A percentile compares a stretch with the other conserved stretches of the same genome.
These are phyloP conservation scores for Prietella phreatophila DNA, from an alignment of 2,113 vertebrate species.

Conservation along the genomic window DNA sequence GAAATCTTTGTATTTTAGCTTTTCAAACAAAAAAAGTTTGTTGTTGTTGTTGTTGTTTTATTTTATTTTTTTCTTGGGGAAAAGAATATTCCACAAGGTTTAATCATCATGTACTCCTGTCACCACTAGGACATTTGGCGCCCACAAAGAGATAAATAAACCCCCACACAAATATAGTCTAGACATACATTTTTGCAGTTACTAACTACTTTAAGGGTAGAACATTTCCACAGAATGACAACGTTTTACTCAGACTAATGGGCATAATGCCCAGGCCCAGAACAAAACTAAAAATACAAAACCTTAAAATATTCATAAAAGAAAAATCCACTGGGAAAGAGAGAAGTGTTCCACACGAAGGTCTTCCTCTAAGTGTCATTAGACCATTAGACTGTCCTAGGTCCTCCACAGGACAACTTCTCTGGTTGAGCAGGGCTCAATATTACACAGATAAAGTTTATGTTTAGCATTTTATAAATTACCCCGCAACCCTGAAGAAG, in stretches of 20 bases:
- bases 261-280: not conserved
- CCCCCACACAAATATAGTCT: not conserved
- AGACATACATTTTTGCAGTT: not conserved
- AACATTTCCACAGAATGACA: not conserved
- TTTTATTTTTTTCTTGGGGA: not conserved
- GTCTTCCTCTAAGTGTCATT: not conserved
- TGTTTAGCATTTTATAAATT: not conserved
- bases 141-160: not conserved
- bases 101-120: slow-evolving; percentile 7
- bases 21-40: not conserved
- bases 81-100: not conserved
- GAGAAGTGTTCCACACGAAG: not conserved
- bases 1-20: not conserved
- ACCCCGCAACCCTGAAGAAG: too few relatives aligned
- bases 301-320: not conserved
- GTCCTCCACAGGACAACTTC: not conserved
- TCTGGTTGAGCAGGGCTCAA: not conserved
- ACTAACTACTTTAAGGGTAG: not conserved
- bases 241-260: not conserved
- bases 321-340: not conserved
- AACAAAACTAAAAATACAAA: not conserved
- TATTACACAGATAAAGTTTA: not conserved
- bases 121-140: not conserved
- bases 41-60: not conserved
- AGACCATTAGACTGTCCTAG: not conserved